These are phyloP conservation scores for Hippoglossus hippoglossus DNA, from an alignment of 2,797 vertebrate species.

Conservation along the genomic window DNA sequence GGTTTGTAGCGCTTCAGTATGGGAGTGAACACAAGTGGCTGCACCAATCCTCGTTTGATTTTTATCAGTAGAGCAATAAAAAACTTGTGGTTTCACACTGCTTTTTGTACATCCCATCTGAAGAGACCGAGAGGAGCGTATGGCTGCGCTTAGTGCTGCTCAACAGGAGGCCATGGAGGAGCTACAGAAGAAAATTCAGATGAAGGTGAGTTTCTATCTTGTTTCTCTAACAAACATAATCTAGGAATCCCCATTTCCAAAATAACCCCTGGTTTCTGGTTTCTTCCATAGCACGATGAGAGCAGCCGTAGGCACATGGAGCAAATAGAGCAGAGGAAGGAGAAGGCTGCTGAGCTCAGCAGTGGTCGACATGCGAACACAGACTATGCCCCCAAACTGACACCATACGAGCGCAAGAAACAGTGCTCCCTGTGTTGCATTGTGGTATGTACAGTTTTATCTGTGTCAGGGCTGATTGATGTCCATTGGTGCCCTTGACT, in stretches of 20 bases:
- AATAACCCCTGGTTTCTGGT: constrained; percentile 30
- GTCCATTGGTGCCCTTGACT: neutral
- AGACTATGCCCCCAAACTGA: constrained; percentile 97
- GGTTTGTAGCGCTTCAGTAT: constrained; percentile 77
- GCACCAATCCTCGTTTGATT: neutral
- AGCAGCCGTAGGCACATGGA: constrained; percentile 99
- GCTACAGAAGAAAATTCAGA: constrained; percentile 98
- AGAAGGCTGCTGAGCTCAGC: constrained; percentile 97
- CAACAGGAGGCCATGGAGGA: constrained; percentile 99
- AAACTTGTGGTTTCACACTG: constrained; percentile 5
- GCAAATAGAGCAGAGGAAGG: constrained; percentile 98
- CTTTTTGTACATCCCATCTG: constrained; percentile 7
- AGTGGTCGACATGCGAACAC: constrained; percentile 96
- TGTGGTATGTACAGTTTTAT: constrained; percentile 82
- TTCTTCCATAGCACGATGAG: constrained; percentile 91
- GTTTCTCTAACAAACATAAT: neutral
- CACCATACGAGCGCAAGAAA: constrained; percentile 96
- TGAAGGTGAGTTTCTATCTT: constrained; percentile 85
- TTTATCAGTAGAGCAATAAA: neutral
- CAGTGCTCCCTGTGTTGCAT: constrained; percentile 94
- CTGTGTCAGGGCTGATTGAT: neutral
- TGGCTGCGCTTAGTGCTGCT: constrained; percentile 96
- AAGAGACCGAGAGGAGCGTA: constrained; percentile 95
- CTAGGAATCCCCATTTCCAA: constrained; percentile 10
- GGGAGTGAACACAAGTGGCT: neutral